Base-by-base conservation (phyloP, 2,113 vertebrate species). In the Microcebus tavaratra region DNA sequence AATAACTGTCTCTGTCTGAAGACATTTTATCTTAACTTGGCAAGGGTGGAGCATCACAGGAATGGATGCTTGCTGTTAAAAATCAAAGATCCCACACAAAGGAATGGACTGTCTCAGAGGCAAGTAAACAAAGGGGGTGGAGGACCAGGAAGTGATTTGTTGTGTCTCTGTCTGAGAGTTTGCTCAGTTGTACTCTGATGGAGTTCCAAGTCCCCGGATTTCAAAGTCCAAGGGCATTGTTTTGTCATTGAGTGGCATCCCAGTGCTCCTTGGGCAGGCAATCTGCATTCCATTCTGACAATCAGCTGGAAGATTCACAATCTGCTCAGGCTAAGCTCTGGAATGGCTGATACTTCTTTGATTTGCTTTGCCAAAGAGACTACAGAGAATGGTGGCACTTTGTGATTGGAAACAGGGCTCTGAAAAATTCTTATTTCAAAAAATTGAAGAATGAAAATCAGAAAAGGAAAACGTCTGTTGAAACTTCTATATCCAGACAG, bases 21-120 rank as follows among this genome's bases (percentile, higher is more conserved):
- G 98, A 89, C 87, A 97, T 98, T 98, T 98, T 95, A 95, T 98
- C 97, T 97, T 96, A 98, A 96, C 31, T 98, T 98, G 97, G 96
- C 96, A 97, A 81, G n/a, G 13, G 57, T 95, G 96, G 88, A 45
- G 8, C 27, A 31, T 63, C 48, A 70, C 3, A 97, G 48, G 76
- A 97, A 98, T 94, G 95, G 92, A 91, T 94, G 76, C 85, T 93
- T 92, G 81, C 93, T 97, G 67, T 97, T 73, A 94, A 9, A 88
- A 78, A 96, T 97, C 92, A 97, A 97, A 96, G 9, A 82, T 91
- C 89, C 73, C 91, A 73, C 78, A 57, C 65, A 95, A 97, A 98
- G 78, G 75, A 73, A 68, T 97, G 94, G 94, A 97, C 80, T 31
- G 78, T 90, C 78, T 65, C 63, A 94, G 90, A 97, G 63, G 27